Base-by-base conservation (phyloP, 2,113 vertebrate genomes). In the Platysteira castanea region DNA sequence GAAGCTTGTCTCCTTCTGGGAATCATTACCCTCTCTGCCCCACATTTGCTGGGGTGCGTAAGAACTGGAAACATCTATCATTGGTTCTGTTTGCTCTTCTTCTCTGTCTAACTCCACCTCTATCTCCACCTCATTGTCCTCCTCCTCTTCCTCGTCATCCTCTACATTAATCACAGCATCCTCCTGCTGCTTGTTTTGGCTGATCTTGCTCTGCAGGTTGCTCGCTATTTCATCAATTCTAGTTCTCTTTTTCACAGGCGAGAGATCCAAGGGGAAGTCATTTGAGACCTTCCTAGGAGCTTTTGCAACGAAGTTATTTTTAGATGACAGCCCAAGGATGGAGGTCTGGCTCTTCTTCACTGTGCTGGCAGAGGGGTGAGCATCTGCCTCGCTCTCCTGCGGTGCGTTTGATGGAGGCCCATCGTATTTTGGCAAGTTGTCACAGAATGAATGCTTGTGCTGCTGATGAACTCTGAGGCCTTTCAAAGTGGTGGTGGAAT, bases 401-500 rank as follows among this genome's bases (percentile, higher is more conserved):
- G 98, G 98, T 17, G 98, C 92, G 20, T 97, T 98, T 20, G 98
- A 96, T 44, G 98, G 97, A 1, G 95, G 98, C 59, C 99, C 99
- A 95, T 98, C 98, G 4, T 97, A 98, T 94, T 99, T 98, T 97
- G 99, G 98, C 94, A 99, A 97, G 97, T 99, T 99, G 96, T 99
- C 99, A 82, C 99, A 99, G 97, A 99, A 99, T 0, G 99, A 99
- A 96, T 99, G 99, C 93, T 99, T 99, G 96, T 99, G 99, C 96
- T 99, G 99, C 98, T 99, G 99, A 98, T 99, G 99, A 96, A 99
- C 99, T 96, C 99, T 97, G 77, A 99, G 98, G 92, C 99, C 99
- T 98, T 99, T 99, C 95, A 99, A 95, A 88, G 99, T 99, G 7
- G 98, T 99, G 64, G 99, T 99, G 57, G 99, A 99, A 90, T 99